Evolutionary conservation across 2,888 invertebrate genomes (phyloP), one percentile per base, ranked within the genome.

Genomic region (Yponomeuta evonymella): DNA sequence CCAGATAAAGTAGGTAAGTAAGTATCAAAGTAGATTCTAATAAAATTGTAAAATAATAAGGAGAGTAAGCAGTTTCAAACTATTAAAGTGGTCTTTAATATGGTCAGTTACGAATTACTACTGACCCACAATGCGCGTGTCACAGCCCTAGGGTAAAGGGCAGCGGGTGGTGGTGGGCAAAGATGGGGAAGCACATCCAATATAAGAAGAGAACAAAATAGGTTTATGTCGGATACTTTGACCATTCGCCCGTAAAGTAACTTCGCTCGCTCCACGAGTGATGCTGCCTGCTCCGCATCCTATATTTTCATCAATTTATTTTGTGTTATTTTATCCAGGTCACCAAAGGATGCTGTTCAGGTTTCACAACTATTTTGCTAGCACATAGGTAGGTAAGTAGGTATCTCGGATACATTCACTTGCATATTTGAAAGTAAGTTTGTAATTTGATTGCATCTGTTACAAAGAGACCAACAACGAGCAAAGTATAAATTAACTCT

Each of bases 181-280:
- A 87, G 89, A 89, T 88, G 89, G 89, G 90, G 87, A 85, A 83
- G 88, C 81, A 89, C 86, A 90, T 91, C 89, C 90, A 91, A 92
- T 91, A 91, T 91, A 91, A 92, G 91, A 92, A 91, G 88, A 90
- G 89, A 90, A 90, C 90, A 90, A 92, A 92, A 92, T 92, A 90
- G 91, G 90, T 92, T 92, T 92, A 92, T 90, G 90, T 89, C 87
- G 87, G 89, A 90, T 88, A 91, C 92, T 92, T 92, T 92, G 92
- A 92, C 91, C 91, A 88, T 85, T 90, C 87, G 87, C 81, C 90
- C 90, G 91, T 90, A 87, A 90, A 89, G 85, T 88, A 89, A 92
- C 88, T 90, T 87, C 84, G 84, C 85, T 87, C 79, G 83, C 70
- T 83, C 51, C 51, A 58, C 51, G 83, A 87, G 82, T 84, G 83